Conservation (phyloP, 2,113 vertebrate genomes). For the Numida meleagris region DNA sequence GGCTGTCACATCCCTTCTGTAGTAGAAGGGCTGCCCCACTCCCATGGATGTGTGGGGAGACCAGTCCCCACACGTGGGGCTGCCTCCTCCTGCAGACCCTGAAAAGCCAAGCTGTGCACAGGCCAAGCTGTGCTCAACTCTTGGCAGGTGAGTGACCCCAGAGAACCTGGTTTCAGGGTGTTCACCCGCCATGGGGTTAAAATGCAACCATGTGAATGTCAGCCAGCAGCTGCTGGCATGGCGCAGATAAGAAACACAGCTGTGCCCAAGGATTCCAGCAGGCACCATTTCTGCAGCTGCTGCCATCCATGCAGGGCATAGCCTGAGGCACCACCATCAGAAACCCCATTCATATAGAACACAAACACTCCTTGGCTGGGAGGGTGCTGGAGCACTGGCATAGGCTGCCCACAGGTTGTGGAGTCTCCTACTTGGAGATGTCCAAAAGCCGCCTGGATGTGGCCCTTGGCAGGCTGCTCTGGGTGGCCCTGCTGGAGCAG, state of each 20-base stretch:
- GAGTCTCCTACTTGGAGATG: not conserved
- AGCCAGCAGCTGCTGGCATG: not conserved
- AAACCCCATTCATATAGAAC: not conserved
- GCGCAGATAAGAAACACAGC: not conserved
- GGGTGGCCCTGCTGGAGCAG: not conserved
- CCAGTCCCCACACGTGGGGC: too few species aligned
- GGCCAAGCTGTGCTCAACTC: too few species aligned
- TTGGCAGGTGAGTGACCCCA: too few species aligned
- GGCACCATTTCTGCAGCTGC: accelerated
- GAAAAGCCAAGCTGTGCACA: too few species aligned
- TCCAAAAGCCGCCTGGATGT: not conserved
- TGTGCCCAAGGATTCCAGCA: not conserved
- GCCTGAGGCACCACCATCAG: not conserved
- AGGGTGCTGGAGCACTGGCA: not conserved
- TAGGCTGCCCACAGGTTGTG: not conserved
- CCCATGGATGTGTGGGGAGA: too few species aligned
- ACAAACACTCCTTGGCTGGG: not conserved
- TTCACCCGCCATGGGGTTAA: too few species aligned
- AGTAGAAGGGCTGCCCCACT: too few species aligned
- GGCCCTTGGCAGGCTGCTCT: not conserved
- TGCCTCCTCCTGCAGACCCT: too few species aligned
- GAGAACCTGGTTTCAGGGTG: too few species aligned
- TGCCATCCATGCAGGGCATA: not conserved
- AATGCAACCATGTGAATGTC: too few species aligned
- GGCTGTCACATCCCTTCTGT: not conserved